Evolutionary conservation across 2,113 vertebrate species (phyloP), one percentile per base, ranked within the genome.

Genomic region (Gallinago media): DNA sequence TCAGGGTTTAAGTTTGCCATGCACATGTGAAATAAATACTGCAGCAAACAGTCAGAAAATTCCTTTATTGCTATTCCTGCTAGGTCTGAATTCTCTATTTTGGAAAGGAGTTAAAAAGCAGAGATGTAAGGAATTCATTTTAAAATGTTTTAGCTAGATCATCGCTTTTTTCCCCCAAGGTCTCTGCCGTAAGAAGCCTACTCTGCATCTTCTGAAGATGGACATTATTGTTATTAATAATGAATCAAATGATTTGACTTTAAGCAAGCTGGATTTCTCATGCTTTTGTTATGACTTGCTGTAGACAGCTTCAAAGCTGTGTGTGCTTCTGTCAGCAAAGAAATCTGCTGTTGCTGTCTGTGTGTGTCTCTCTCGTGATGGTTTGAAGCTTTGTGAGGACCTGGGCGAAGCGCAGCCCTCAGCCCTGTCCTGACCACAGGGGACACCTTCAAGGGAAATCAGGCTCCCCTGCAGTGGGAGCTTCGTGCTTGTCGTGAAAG

Each of bases 211-310:
- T 92, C 84, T 86, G 62, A 42, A 87, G 62, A 86, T 77, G 73
- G 73, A 80, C 75, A 21, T 86, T 74, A 55, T 27, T 89, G 50
- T 59, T 95, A 79, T 95, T 94, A 96, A 96, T 96, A 95, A 97
- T 96, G 62, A 93, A 97, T 96, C 76, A 94, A 94, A 1, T 4
- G 3, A 56, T 82, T 77, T 87, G 82, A 88, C 66, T 66, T 87
- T 47, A 54, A 94, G 72, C 50, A 81, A 77, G 78, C 44, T 74
- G 52, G 22, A 65, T 95, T 96, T 92, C 76, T 85, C 29, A 58
- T 89, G 73, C 96, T 94, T 95, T 87, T 92, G 85, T 95, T 95
- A 56, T 34, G 90, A 91, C 47, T 85, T 73, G 40, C 42, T 70
- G 15, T 55, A 94, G 81, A 46, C 23, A 68, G 68, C 77, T 95